Evolutionary conservation across 2,113 vertebrate genomes (phyloP), one percentile per base, ranked within the genome.

Genomic region (Chaetodon trifascialis): DNA sequence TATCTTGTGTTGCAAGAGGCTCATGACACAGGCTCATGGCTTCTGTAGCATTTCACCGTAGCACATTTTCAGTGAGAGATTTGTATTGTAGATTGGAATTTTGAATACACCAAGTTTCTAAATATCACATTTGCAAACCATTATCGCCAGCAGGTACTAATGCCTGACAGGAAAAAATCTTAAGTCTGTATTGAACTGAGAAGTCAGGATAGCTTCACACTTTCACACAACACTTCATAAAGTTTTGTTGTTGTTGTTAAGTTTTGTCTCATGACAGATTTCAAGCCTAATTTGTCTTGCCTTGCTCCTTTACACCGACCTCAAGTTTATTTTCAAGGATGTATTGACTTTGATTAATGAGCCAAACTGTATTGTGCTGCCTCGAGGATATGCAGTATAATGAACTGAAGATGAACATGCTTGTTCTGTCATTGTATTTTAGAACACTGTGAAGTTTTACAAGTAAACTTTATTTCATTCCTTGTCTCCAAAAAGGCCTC

Each of bases 271-370:
- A 70, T 82, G 74, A 77, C 36, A 74, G 69, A 64, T 89, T 83
- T 81, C 76, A 83, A 51, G 79, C 76, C 76, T 88, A 91, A 87
- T 91, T 87, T 85, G 85, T 82, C 63, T 69, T 69, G 34, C 65
- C 23, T 67, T 76, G 85, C 73, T 89, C 82, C 56, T 75, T 52
- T 58, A 70, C 69, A 59, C 51, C 11, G 47, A 89, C 85, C 83
- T 81, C 80, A 81, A 70, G 70, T 88, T 89, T 87, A 79, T 74
- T 76, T 76, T 68, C 85, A 87, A 84, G 80, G 80, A 84, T 76
- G 73, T 66, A 75, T 74, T 88, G 85, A 86, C 77, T 81, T 87
- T 89, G 89, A 91, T 91, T 89, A 87, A 91, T 89, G 85, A 86
- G 85, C 63, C 78, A 58, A 67, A 79, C 59, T 38, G 38, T 73